Evolutionary conservation across 1,140 invertebrate genomes (phyloP).

Genomic region (Hylyphantes graminicola): DNA sequence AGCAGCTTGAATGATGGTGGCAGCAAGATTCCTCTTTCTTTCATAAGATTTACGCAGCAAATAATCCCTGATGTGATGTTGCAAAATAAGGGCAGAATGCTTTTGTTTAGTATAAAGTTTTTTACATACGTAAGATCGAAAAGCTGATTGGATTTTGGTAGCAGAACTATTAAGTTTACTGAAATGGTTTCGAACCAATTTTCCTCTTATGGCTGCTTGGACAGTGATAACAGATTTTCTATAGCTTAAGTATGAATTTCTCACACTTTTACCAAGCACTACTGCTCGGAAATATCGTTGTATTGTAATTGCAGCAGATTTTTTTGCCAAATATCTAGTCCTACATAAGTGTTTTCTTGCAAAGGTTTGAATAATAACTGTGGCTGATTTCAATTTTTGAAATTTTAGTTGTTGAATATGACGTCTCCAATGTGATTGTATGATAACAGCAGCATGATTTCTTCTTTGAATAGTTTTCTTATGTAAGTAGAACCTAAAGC

Average conservation of each 20-base stretch:
- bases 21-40: neutral
- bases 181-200: neutral
- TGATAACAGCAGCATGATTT: neutral
- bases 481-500: neutral
- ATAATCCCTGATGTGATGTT: neutral
- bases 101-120: neutral
- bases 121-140: neutral
- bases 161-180: neutral
- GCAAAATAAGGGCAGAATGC: neutral
- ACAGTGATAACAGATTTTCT: neutral
- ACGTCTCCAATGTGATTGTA: conserved; percentile 10
- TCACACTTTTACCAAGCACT: neutral
- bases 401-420: neutral
- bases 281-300: conserved; percentile 25
- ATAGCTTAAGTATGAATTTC: neutral
- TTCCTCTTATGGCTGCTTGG: neutral
- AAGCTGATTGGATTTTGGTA: neutral
- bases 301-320: neutral
- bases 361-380: conserved; percentile 3
- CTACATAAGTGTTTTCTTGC: neutral
- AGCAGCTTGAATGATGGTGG: neutral
- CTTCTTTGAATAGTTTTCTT: neutral
- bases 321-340: neutral
- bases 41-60: neutral
- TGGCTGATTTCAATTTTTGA: neutral